Percentiles rank a stretch among this genome's conserved stretches.
Conservation (phyloP, 1,140 invertebrate genomes). For the Stenopsyche tienmushanensis region DNA sequence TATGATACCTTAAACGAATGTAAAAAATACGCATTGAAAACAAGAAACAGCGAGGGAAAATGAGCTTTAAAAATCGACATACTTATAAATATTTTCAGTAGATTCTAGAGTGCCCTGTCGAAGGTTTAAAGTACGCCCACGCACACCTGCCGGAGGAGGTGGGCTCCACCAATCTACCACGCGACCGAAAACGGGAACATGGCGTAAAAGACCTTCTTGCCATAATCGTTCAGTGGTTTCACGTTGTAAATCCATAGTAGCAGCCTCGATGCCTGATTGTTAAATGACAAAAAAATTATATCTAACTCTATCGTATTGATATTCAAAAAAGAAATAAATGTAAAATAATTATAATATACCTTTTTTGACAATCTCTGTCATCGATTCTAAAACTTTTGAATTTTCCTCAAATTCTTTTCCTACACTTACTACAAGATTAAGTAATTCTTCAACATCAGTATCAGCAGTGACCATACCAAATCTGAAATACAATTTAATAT, state of each 20-base stretch:
- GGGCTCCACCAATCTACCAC: conserved; percentile 89
- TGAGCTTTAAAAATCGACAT: conserved; percentile 6
- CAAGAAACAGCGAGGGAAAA: background rate
- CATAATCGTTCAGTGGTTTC: conserved; percentile 87
- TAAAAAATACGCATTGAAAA: background rate
- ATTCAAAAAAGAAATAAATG: background rate
- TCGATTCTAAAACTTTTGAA: conserved; percentile 86
- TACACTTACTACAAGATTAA: conserved; percentile 79
- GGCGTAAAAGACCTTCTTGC: conserved; percentile 91
- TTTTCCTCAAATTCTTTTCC: conserved; percentile 93
- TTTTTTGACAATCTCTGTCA: conserved; percentile 93
- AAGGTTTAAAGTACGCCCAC: conserved; percentile 87
- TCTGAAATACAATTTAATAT: conserved; percentile 44
- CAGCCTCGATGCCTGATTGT: conserved; percentile 83
- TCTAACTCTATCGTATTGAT: background rate
- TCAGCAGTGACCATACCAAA: conserved; percentile 97
- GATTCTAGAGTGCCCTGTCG: conserved; percentile 81
- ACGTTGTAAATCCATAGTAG: conserved; percentile 84
- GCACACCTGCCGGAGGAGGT: conserved; percentile 64
- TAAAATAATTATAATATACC: conserved; percentile 50
- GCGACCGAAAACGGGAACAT: conserved; percentile 90
- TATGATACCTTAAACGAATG: conserved; percentile 37
- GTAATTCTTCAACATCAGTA: conserved; percentile 88
- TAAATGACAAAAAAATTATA: background rate
- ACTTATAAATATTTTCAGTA: conserved; percentile 88